A percentile compares a stretch with the other conserved stretches of the same genome.
phyloP scores from a whole-genome alignment of 2,797 vertebrate genomes.

The Artibeus lituratus region DNA sequence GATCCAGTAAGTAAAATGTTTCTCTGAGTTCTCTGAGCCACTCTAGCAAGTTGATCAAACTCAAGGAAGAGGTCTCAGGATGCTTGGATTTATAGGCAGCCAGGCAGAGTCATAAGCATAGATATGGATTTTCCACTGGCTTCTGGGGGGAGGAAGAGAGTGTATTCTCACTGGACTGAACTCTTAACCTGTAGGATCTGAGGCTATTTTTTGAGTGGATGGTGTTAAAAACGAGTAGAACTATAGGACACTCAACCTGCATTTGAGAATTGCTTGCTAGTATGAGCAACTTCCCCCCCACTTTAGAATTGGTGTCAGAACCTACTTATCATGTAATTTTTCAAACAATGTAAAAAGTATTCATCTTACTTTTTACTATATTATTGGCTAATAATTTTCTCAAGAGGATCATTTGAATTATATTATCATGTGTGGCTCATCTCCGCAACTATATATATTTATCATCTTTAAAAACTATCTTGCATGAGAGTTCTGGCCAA shows the following conservation, averaged over 20 bases:
- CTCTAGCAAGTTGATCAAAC: not conserved
- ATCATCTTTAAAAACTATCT: not conserved
- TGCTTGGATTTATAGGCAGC: not conserved
- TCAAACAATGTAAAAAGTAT: not conserved
- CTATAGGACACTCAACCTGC: not conserved
- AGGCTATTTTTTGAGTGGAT: fast-evolving
- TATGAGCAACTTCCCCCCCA: not conserved
- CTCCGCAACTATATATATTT: not conserved
- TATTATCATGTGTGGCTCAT: not conserved
- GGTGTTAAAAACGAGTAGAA: not conserved
- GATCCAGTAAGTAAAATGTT: not conserved
- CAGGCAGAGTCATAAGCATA: not conserved
- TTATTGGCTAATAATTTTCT: not conserved
- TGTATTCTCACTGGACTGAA: fast-evolving
- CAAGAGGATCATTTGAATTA: not conserved
- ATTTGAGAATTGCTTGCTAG: not conserved
- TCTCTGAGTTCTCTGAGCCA: not conserved
- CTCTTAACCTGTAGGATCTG: too few species aligned
- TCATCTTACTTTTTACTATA: not conserved
- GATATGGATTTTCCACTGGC: not conserved
- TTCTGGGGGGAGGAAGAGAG: too few species aligned
- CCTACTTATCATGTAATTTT: not conserved
- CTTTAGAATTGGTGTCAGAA: not conserved
- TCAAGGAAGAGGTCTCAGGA: not conserved
- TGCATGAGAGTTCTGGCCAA: too few species aligned